Base-by-base conservation (phyloP, 1,140 invertebrate species). In the Drosophila orena region DNA sequence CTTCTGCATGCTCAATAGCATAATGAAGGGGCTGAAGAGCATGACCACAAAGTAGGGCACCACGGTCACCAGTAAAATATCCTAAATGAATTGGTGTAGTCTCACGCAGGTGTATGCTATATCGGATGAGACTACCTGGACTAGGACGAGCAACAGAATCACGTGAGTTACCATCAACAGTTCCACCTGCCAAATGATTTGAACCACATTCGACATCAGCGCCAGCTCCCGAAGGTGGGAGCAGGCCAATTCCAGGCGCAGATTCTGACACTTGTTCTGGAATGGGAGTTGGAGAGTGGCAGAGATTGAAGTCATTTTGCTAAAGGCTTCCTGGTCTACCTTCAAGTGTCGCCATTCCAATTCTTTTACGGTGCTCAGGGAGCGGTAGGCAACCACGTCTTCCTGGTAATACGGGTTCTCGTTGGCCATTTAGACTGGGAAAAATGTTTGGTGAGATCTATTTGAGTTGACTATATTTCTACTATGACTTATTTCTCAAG, bases 321-420 rank as follows among this genome's bases (percentile, higher is more conserved):
- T n/a, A n/a, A n/a, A n/a, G n/a, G n/a, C n/a, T n/a, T n/a, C 30
- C 30, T 22, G 4, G 7, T 8, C 22, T 54, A 80, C 78, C 14
- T 52, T 24, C n/a, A 76, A 10, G 0, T 60, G 35, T 0, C 3
- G 8, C 71, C 59, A 80, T 38, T 75, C 71, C 7, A 49, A 54
- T 12, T 17, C 37, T 14, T 27, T 57, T 2, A 40, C 3, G 34
- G 58, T 40, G 20, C 22, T 15, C 30, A 59, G 47, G 3, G 34
- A 38, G 4, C 34, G 68, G 2, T 40, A 20, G 46, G 50, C 53
- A 0, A 20, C 15, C 22, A 34, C 44, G 43, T 71, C 52, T 22
- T 71, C 55, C 3, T 34, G 27, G n/a, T 42, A 49, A 8, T 27
- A 14, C 7, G 14, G 14, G 37, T 4, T 14, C 7, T 30, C 30